Conservation (phyloP, 2,888 invertebrate species). For the Rhyacophila evoluta region DNA sequence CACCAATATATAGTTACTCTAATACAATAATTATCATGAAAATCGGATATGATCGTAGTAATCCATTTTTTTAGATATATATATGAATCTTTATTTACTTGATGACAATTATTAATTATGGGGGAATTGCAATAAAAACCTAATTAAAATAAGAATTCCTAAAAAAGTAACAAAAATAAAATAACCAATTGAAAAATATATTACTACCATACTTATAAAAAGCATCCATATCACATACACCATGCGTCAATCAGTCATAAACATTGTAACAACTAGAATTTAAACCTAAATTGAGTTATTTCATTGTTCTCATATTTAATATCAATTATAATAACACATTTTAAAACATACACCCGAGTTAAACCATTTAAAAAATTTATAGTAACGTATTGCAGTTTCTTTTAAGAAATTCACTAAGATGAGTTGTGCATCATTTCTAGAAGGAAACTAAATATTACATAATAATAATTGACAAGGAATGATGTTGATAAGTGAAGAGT, state of each 20-base stretch:
- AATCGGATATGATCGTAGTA: too few relatives aligned
- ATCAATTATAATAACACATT: not conserved
- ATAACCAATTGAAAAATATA: not conserved
- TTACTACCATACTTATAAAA: not conserved
- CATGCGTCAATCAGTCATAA: conserved; percentile 1
- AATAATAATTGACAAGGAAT: not conserved
- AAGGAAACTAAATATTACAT: not conserved
- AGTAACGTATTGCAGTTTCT: not conserved
- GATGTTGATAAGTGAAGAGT: not conserved
- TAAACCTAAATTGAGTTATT: not conserved
- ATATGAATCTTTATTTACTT: too few relatives aligned
- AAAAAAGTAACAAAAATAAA: not conserved
- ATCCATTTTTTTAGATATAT: too few relatives aligned
- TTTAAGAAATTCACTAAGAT: not conserved
- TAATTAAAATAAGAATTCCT: too few relatives aligned
- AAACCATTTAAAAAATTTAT: not conserved
- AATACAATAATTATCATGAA: too few relatives aligned
- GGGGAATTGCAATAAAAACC: too few relatives aligned
- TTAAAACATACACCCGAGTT: not conserved
- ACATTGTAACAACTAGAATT: not conserved
- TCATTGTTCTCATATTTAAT: not conserved
- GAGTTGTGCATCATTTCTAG: not conserved
- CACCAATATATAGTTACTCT: too few relatives aligned
- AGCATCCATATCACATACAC: not conserved
- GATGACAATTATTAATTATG: too few relatives aligned